phyloP scores from a whole-genome alignment of 2,888 invertebrate genomes.

The Nebria brevicollis region DNA sequence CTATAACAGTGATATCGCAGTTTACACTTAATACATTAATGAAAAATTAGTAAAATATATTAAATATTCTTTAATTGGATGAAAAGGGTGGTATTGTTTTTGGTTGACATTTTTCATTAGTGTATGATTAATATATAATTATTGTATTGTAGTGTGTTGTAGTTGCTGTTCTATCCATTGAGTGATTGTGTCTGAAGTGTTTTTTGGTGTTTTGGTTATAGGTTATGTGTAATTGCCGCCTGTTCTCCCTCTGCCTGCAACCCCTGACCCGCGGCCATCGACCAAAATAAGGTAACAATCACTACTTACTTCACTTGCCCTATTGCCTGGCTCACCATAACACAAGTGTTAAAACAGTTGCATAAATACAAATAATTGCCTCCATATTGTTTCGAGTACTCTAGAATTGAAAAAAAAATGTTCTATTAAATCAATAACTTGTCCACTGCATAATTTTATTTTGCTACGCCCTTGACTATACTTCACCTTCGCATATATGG shows the following conservation, averaged over 20 bases:
- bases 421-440: not conserved
- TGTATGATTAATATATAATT: not conserved
- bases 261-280: constrained; percentile 54
- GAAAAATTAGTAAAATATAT: not conserved
- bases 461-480: not conserved
- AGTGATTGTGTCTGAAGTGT: constrained; percentile 41
- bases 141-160: constrained; percentile 2
- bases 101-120: not conserved
- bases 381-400: no score
- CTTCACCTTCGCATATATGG: not conserved
- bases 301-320: constrained; percentile 11
- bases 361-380: not conserved
- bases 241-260: constrained; percentile 52
- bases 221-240: constrained; percentile 62
- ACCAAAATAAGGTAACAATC: constrained; percentile 53
- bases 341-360: not conserved
- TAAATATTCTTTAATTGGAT: not conserved
- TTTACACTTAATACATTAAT: constrained; percentile 2
- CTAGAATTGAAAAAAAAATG: not conserved
- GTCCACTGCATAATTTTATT: not conserved
- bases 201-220: constrained; percentile 57
- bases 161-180: constrained; percentile 7
- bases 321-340: not conserved
- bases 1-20: constrained; percentile 14
- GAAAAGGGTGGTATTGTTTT: no score